phyloP scores from a whole-genome alignment of 1,140 invertebrate species.

The Callitettix versicolor region DNA sequence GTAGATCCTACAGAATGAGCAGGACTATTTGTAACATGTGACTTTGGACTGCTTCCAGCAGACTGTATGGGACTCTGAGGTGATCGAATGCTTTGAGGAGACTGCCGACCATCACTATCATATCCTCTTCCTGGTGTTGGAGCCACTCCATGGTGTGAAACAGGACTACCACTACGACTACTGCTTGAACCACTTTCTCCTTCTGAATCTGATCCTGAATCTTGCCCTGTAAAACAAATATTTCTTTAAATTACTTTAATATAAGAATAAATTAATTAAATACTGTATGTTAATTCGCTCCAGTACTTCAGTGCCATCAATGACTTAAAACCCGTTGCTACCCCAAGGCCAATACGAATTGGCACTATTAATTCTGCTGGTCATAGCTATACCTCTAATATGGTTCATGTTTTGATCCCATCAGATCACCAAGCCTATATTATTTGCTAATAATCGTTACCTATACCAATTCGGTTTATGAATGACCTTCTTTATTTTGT shows the following conservation, averaged over 20 bases:
- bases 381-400: no score
- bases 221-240: not conserved
- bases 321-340: no score
- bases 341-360: no score
- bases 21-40: not conserved
- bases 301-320: no score
- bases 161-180: constrained; percentile 16
- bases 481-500: no score
- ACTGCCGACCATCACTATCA: constrained; percentile 3
- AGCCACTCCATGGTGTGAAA: not conserved
- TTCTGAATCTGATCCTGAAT: constrained; percentile 17
- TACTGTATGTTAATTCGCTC: not conserved
- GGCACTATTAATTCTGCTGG: no score
- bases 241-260: not conserved
- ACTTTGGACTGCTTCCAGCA: not conserved
- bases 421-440: no score
- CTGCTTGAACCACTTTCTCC: constrained; percentile 15
- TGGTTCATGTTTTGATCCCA: no score
- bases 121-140: constrained; percentile 1
- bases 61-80: constrained; percentile 1
- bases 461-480: no score
- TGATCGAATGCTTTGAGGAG: not conserved
- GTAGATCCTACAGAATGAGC: constrained; percentile 8
- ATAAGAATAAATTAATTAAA: not conserved
- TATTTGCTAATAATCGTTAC: no score